Evolutionary conservation across 2,797 vertebrate genomes (phyloP).

Genomic region (Hoplostethus atlanticus): DNA sequence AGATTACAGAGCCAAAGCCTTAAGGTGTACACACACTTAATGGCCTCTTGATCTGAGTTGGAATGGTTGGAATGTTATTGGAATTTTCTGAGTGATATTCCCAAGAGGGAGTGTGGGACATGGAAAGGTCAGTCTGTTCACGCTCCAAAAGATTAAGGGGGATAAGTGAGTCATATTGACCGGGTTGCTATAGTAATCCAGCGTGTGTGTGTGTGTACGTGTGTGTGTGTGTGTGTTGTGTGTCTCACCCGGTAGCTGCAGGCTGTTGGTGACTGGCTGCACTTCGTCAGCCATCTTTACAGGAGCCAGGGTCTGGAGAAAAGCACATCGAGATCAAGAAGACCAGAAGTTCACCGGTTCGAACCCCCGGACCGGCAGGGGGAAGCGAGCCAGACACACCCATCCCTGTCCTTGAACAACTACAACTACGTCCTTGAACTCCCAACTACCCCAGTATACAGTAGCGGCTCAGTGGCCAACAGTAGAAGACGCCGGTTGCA

Average conservation of each 20-base stretch:
- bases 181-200: constrained; percentile 16
- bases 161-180: constrained; percentile 35
- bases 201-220: not conserved
- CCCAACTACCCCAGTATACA: too few relatives aligned
- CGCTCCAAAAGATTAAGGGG: constrained; percentile 23
- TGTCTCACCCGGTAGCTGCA: constrained; percentile 65
- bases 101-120: constrained; percentile 44
- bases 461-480: too few relatives aligned
- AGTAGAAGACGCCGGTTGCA: too few relatives aligned
- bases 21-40: constrained; percentile 9
- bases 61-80: constrained; percentile 62
- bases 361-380: too few relatives aligned
- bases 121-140: constrained; percentile 40
- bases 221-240: constrained; percentile 2
- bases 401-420: too few relatives aligned
- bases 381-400: too few relatives aligned
- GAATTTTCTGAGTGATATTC: constrained; percentile 50
- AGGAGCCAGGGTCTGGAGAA: constrained; percentile 72
- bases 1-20: not conserved
- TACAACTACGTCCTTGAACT: too few relatives aligned
- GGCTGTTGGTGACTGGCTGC: constrained; percentile 62
- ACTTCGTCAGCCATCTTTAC: constrained; percentile 73
- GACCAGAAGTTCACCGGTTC: too few relatives aligned
- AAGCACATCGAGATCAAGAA: not conserved
- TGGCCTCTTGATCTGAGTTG: not conserved